phyloP scores from a whole-genome alignment of 2,888 invertebrate species.

The Parnassius smintheus region DNA sequence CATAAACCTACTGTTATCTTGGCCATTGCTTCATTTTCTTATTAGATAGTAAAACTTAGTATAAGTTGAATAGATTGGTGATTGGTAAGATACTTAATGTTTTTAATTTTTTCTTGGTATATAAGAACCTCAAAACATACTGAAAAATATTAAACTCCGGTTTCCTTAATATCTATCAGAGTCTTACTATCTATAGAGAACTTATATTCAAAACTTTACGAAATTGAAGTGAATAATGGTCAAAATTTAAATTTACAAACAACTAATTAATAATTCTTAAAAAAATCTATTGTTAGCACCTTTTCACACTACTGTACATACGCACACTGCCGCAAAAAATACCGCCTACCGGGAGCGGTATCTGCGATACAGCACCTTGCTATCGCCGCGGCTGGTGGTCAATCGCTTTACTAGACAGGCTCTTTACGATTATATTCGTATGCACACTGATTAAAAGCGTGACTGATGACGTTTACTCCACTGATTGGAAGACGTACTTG shows the following conservation, averaged over 20 bases:
- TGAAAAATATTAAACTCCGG: no score
- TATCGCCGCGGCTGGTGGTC: conserved; percentile 44
- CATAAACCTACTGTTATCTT: no score
- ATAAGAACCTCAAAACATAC: no score
- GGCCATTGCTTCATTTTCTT: no score
- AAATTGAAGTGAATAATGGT: no score
- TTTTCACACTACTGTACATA: conserved; percentile 20
- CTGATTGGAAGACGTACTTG: neutral
- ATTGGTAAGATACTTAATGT: no score
- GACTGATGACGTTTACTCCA: neutral
- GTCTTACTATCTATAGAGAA: no score
- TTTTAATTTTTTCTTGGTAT: no score
- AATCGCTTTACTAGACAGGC: conserved; percentile 33
- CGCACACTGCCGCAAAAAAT: conserved; percentile 34
- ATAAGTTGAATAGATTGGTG: no score
- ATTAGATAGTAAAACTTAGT: no score
- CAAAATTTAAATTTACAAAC: neutral
- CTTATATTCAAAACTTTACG: no score
- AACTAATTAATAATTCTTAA: neutral
- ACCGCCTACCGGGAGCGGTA: conserved; percentile 35
- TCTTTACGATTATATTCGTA: conserved; percentile 25
- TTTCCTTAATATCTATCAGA: no score
- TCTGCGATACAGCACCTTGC: conserved; percentile 25
- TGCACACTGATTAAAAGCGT: conserved; percentile 7
- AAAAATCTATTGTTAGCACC: conserved; percentile 7